These are phyloP conservation scores for Mechanitis mazaeus DNA, from an alignment of 2,888 invertebrate genomes.

Conservation along the genomic window DNA sequence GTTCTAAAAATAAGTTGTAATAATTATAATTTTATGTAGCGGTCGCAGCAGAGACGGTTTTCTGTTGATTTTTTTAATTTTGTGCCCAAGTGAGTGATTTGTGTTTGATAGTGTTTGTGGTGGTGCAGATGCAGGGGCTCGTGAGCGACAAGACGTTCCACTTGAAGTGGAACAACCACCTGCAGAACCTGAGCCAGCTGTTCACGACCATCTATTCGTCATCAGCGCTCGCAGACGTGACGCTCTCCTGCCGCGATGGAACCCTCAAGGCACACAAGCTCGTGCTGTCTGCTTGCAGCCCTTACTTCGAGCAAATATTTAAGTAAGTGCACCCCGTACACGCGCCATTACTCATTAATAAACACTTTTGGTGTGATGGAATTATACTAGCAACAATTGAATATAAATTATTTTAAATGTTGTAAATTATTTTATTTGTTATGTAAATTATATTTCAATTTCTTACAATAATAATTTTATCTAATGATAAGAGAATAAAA, in stretches of 20 bases:
- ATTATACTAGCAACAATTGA: conserved; percentile 9
- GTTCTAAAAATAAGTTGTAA: conserved; percentile 78
- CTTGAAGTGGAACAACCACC: conserved; percentile 84
- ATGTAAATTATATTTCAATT: conserved; percentile 28
- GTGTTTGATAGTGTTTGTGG: conserved; percentile 64
- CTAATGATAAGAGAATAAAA: conserved; percentile 34
- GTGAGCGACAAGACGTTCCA: conserved; percentile 82
- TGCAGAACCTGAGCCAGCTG: conserved; percentile 82
- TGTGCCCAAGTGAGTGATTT: conserved; percentile 61
- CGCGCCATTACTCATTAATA: conserved; percentile 6
- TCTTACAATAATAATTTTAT: conserved; percentile 32
- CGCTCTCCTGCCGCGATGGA: conserved; percentile 83
- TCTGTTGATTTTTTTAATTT: conserved; percentile 65
- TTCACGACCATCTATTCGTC: conserved; percentile 83
- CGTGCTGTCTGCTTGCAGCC: conserved; percentile 84
- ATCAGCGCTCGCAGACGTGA: conserved; percentile 82
- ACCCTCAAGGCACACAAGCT: conserved; percentile 83
- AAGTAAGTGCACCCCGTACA: conserved; percentile 53
- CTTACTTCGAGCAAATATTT: conserved; percentile 85
- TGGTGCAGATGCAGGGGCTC: conserved; percentile 75
- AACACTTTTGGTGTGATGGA: conserved; percentile 2
- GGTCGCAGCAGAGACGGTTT: conserved; percentile 72
- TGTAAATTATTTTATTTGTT: conserved; percentile 20
- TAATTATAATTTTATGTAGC: conserved; percentile 78
- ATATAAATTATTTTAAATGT: conserved; percentile 7